Conservation (phyloP, 2,888 invertebrate species). For the Macaria liturata region DNA sequence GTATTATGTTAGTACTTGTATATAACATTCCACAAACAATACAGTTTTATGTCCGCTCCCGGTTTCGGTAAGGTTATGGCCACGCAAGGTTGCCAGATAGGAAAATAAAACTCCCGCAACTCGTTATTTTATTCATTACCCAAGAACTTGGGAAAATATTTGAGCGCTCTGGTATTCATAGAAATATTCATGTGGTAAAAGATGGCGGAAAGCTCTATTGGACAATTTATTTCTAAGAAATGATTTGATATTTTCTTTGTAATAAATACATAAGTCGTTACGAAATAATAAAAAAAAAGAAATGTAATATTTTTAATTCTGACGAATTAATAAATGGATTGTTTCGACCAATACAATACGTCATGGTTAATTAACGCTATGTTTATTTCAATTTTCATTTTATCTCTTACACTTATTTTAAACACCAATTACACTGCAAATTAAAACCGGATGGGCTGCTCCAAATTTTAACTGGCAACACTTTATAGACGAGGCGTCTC, state of each 20-base stretch:
- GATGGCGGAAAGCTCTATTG: background rate
- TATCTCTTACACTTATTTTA: no score
- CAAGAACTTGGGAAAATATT: constrained; percentile 25
- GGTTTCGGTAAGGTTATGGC: constrained; percentile 26
- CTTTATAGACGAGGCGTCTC: constrained; percentile 34
- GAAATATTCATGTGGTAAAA: constrained; percentile 10
- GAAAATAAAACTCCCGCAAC: constrained; percentile 29
- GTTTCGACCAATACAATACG: no score
- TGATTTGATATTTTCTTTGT: no score
- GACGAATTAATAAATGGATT: no score
- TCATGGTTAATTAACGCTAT: no score
- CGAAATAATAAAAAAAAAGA: no score
- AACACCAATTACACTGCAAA: constrained; percentile 19
- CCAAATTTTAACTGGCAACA: constrained; percentile 39
- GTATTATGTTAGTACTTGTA: no score
- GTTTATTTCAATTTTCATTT: background rate
- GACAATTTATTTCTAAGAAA: no score
- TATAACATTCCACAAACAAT: constrained; percentile 24
- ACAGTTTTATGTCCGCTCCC: constrained; percentile 13
- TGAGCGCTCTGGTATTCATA: constrained; percentile 11
- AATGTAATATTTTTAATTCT: no score
- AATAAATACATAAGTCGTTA: no score
- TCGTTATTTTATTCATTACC: constrained; percentile 39
- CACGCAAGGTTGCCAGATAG: constrained; percentile 24
- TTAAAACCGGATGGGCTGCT: constrained; percentile 31